Conservation (phyloP, 2,113 vertebrate genomes). For the Callopanchax toddi region DNA sequence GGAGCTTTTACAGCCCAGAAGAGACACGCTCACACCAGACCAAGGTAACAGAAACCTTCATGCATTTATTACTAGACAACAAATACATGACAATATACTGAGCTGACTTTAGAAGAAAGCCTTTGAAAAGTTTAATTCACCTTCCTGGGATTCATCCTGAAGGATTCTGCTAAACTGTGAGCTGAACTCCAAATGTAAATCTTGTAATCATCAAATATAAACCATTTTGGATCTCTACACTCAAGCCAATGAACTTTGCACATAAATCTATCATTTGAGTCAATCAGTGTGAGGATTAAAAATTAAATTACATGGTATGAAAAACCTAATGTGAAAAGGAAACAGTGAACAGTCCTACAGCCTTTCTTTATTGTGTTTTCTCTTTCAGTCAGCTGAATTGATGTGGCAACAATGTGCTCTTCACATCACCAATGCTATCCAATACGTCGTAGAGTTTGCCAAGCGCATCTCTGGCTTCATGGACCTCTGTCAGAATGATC, state of each 20-base stretch:
- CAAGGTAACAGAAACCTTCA: slow-evolving; percentile 76
- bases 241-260: no score
- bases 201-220: no score
- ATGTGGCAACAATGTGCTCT: slow-evolving; percentile 91
- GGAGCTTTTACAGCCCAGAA: slow-evolving; percentile 86
- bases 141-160: no score
- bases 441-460: slow-evolving; percentile 93
- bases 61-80: no score
- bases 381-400: slow-evolving; percentile 83
- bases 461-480: slow-evolving; percentile 91
- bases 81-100: no score
- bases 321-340: background rate
- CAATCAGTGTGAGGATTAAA: no score
- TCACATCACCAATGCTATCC: slow-evolving; percentile 90
- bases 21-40: slow-evolving; percentile 85
- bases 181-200: background rate
- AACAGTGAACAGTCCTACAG: slow-evolving; percentile 2
- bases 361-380: slow-evolving; percentile 6
- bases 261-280: no score
- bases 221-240: no score
- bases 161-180: background rate
- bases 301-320: no score
- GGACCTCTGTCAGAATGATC: slow-evolving; percentile 94
- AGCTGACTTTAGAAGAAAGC: no score
- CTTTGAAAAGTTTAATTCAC: no score